Evolutionary conservation across 2,888 invertebrate species (phyloP).

Genomic region (Drosophila mimetica): DNA sequence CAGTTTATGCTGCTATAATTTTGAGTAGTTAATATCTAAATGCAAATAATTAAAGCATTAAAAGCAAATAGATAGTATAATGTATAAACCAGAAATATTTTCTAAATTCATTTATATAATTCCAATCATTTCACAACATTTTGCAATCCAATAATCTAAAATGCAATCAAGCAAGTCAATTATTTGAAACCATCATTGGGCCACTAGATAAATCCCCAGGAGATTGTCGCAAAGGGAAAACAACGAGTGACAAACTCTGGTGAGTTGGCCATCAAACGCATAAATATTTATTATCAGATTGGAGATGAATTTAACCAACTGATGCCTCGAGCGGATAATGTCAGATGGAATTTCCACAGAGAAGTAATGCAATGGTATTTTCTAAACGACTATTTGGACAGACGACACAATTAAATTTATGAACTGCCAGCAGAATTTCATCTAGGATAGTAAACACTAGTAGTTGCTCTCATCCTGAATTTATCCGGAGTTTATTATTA

Average conservation of each 20-base stretch:
- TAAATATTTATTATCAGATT: slow-evolving; percentile 18
- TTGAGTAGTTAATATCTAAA: too few relatives aligned
- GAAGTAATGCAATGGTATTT: slow-evolving; percentile 6
- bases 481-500: too few relatives aligned
- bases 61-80: too few relatives aligned
- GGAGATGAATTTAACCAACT: slow-evolving; percentile 6
- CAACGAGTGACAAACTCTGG: not conserved
- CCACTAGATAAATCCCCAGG: not conserved
- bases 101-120: not conserved
- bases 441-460: not conserved
- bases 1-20: too few relatives aligned
- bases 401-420: slow-evolving; percentile 18
- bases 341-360: slow-evolving; percentile 8
- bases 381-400: not conserved
- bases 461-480: not conserved
- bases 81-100: too few relatives aligned
- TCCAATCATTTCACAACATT: not conserved
- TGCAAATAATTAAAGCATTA: too few relatives aligned
- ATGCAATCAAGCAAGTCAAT: not conserved
- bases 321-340: slow-evolving; percentile 23
- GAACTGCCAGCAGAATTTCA: slow-evolving; percentile 10
- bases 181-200: not conserved
- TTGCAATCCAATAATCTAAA: too few relatives aligned
- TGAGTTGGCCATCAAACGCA: slow-evolving; percentile 3
- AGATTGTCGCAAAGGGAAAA: not conserved